These are phyloP conservation scores for Catharus minimus DNA, from an alignment of 2,113 vertebrate genomes.

Conservation along the genomic window DNA sequence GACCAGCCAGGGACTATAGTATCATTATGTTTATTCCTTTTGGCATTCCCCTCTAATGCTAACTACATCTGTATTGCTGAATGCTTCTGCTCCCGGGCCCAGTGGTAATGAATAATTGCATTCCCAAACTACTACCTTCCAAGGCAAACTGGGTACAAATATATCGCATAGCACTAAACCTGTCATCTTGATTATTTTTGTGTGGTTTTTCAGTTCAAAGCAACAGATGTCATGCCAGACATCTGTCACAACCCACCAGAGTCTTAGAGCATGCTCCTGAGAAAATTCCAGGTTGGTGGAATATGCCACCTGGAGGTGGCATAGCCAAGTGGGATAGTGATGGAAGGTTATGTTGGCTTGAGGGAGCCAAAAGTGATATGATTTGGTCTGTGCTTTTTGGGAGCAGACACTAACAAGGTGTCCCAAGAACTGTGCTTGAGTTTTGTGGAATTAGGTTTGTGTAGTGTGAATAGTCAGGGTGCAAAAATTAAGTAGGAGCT, in stretches of 20 bases:
- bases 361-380: not conserved
- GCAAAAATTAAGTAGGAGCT: not conserved
- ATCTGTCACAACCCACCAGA: not conserved
- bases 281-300: not conserved
- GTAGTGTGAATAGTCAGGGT: not conserved
- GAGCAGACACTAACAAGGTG: not conserved
- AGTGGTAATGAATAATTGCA: not conserved
- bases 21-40: not conserved
- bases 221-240: not conserved
- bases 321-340: not conserved
- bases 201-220: not conserved
- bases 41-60: not conserved
- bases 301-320: not conserved
- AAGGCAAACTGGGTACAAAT: not conserved
- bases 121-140: not conserved
- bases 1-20: not conserved
- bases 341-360: not conserved
- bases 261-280: not conserved
- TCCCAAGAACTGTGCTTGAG: not conserved
- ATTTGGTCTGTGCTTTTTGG: not conserved
- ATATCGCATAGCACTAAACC: not conserved
- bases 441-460: not conserved
- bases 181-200: not conserved
- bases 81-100: not conserved
- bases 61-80: not conserved